Evolutionary conservation across 2,888 invertebrate genomes (phyloP).

Genomic region (Monoplex corrugatus): DNA sequence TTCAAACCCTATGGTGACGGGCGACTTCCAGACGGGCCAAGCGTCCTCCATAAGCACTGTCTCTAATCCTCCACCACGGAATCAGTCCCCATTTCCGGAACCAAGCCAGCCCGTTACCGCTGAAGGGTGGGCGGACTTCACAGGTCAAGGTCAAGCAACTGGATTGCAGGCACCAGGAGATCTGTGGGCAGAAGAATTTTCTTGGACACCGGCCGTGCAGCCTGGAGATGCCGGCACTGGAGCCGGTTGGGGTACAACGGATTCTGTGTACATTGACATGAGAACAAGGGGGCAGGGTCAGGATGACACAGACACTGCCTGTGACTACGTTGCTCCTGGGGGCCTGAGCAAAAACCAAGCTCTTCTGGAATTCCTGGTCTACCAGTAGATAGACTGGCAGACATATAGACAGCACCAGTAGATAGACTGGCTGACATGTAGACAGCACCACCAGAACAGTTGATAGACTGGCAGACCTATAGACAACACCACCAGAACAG

Average conservation of each 20-base stretch:
- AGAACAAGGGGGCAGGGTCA: background rate
- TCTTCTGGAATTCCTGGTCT: constrained; percentile 29
- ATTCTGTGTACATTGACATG: constrained; percentile 46
- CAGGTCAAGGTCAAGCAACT: background rate
- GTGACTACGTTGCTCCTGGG: constrained; percentile 20
- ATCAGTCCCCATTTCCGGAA: background rate
- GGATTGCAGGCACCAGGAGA: background rate
- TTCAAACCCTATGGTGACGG: constrained; percentile 54
- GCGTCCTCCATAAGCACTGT: too few species aligned
- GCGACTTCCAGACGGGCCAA: background rate
- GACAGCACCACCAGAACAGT: background rate
- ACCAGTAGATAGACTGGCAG: background rate
- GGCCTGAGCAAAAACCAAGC: background rate
- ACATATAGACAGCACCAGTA: background rate
- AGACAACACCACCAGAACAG: background rate
- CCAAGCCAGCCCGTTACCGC: too few species aligned
- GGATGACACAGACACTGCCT: background rate
- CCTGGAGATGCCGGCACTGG: background rate
- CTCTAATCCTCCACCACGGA: too few species aligned
- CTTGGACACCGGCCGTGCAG: background rate
- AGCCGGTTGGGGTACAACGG: background rate
- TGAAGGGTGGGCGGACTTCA: constrained; percentile 3
- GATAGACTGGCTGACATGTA: too few species aligned
- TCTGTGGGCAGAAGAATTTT: background rate
- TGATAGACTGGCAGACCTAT: too few species aligned